Percentiles rank a stretch among this genome's conserved stretches.
phyloP scores from a whole-genome alignment of 1,140 invertebrate species.

The Drosophila parabipectinata region DNA sequence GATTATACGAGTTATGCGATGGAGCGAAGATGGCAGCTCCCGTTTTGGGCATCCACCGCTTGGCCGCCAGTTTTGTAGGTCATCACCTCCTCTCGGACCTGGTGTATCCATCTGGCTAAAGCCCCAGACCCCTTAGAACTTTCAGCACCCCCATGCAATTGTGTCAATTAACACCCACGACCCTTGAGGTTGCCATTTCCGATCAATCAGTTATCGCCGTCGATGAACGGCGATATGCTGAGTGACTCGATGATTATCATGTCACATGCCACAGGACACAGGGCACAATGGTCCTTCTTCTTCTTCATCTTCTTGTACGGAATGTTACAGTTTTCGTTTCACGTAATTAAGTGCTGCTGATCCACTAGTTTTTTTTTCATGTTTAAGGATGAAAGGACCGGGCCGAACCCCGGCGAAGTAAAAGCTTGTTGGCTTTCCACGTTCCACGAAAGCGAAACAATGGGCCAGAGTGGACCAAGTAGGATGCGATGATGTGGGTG shows the following conservation, averaged over 20 bases:
- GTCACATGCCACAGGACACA: conserved; percentile 52
- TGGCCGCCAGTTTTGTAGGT: conserved; percentile 38
- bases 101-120: not conserved
- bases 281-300: not conserved
- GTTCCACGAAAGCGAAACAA: conserved; percentile 50
- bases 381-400: conserved; percentile 13
- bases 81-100: conserved; percentile 29
- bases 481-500: not conserved
- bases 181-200: no score
- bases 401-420: conserved; percentile 21
- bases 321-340: conserved; percentile 81
- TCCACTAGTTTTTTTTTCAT: conserved; percentile 66
- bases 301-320: conserved; percentile 9
- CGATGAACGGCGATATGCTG: conserved; percentile 25
- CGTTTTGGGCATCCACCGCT: conserved; percentile 42
- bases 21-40: conserved; percentile 27
- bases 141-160: conserved; percentile 42
- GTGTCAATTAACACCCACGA: conserved; percentile 70
- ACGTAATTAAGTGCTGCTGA: conserved; percentile 81
- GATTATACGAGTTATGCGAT: conserved; percentile 66
- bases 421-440: conserved; percentile 63
- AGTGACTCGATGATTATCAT: conserved; percentile 69
- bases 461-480: conserved; percentile 14
- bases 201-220: no score
- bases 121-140: not conserved